Evolutionary conservation across 2,113 vertebrate species (phyloP).

Genomic region (Tragelaphus imberbis): DNA sequence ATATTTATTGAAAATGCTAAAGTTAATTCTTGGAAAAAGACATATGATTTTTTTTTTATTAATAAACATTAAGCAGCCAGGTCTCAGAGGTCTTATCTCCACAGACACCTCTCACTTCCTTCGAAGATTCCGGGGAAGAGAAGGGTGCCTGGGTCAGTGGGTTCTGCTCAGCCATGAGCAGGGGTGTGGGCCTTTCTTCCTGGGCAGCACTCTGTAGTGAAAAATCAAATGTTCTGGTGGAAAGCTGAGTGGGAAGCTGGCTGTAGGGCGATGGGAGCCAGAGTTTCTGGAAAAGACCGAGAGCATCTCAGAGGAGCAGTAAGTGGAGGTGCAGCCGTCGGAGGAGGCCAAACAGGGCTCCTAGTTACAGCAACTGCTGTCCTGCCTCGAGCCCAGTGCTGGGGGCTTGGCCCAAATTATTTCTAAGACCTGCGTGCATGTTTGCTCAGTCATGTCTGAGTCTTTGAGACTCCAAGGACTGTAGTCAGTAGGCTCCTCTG

Average conservation of each 20-base stretch:
- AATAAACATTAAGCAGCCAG: background rate
- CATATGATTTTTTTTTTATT: background rate
- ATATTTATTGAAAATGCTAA: background rate
- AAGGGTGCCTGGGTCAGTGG: background rate
- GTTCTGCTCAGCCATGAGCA: background rate
- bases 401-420: background rate
- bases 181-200: background rate
- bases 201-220: background rate
- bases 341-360: background rate
- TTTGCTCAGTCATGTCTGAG: background rate
- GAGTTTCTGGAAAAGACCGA: background rate
- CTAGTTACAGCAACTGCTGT: too few relatives aligned
- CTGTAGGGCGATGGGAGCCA: rapidly evolving
- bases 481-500: background rate
- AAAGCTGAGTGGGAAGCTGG: background rate
- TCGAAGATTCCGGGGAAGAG: background rate
- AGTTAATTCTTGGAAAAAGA: background rate
- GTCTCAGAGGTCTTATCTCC: background rate
- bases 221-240: background rate
- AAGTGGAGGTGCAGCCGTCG: rapidly evolving
- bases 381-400: background rate
- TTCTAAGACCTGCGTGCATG: background rate
- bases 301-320: background rate
- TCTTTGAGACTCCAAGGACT: background rate
- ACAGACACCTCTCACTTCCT: background rate